Base-by-base conservation (phyloP, 1,140 invertebrate species). In the Berghia stephanieae region DNA sequence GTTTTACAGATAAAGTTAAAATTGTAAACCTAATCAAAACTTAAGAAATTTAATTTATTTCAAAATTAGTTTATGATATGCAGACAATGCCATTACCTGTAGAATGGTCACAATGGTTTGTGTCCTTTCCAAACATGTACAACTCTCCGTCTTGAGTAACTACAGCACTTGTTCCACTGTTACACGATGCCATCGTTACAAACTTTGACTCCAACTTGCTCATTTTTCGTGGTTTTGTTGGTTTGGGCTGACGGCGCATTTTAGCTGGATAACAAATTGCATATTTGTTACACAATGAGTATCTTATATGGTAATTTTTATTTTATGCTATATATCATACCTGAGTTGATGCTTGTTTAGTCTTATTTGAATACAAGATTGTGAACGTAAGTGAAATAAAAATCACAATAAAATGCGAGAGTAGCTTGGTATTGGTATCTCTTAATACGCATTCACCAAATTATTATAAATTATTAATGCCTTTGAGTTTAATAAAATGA, bases 71-170 rank as follows among this genome's bases (percentile, higher is more conserved):
- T n/a, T n/a, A n/a, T n/a, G n/a, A n/a, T n/a, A n/a, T n/a, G n/a
- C n/a, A n/a, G n/a, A n/a, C n/a, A n/a, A n/a, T n/a, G n/a, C n/a
- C n/a, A n/a, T n/a, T 85, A 91, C 94, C 94, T 75, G 93, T 93
- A 16, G 91, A 89, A 36, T 92, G 90, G 90, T 98, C 96, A 86
- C 94, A 95, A 87, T 98, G 94, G 6, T 94, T 91, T 5, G 95
- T 95, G 90, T 99, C 97, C 90, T 98, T 98, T 34, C 97, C 97
- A 89, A 96, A 98, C 93, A 99, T 96, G 52, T 95, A 92, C 1
- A 98, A 89, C 81, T 96, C 93, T 0, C 97, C 97, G 74, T 95
- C 94, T 85, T 94, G 93, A 13, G 95, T 96, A 0, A 98, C 94
- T 52, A 98, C 92, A 36, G 96, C 96, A 42, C 96, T 97, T 24